Conservation (phyloP, 2,113 vertebrate genomes). For the Lethenteron camtschaticum region DNA sequence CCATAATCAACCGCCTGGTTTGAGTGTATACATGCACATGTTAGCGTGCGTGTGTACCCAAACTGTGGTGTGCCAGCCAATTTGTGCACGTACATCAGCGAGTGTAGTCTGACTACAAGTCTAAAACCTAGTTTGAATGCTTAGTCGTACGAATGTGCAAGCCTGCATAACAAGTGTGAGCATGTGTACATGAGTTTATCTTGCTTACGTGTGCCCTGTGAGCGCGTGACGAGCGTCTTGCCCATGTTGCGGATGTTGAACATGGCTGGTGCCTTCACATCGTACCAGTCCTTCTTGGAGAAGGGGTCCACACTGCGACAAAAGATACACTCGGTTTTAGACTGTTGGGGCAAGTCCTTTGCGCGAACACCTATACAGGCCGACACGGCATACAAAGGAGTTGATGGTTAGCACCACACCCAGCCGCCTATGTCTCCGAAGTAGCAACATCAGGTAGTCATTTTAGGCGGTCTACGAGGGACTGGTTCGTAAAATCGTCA, state of each 20-base stretch:
- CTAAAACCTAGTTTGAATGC: no score
- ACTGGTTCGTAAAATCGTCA: no score
- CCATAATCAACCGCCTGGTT: no score
- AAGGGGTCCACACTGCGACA: constrained; percentile 72
- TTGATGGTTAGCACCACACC: neutral
- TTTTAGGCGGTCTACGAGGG: neutral
- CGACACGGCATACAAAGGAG: neutral
- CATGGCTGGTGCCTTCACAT: constrained; percentile 97
- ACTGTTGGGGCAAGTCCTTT: rapidly evolving
- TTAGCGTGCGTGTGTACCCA: no score
- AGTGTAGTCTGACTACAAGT: no score
- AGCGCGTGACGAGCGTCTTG: constrained; percentile 90
- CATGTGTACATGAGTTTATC: no score
- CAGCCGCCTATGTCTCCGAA: neutral
- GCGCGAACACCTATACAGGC: neutral
- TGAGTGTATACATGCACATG: no score
- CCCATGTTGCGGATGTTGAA: constrained; percentile 96
- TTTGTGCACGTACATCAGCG: no score
- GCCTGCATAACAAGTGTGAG: no score
- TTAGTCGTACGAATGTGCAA: no score
- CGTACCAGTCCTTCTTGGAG: constrained; percentile 98
- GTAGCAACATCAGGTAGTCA: neutral
- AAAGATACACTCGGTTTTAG: neutral
- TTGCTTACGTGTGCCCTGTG: constrained; percentile 93
- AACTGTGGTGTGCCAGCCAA: no score